Evolutionary conservation across 2,888 invertebrate species (phyloP).

Genomic region (Leptopilina drosophilae): DNA sequence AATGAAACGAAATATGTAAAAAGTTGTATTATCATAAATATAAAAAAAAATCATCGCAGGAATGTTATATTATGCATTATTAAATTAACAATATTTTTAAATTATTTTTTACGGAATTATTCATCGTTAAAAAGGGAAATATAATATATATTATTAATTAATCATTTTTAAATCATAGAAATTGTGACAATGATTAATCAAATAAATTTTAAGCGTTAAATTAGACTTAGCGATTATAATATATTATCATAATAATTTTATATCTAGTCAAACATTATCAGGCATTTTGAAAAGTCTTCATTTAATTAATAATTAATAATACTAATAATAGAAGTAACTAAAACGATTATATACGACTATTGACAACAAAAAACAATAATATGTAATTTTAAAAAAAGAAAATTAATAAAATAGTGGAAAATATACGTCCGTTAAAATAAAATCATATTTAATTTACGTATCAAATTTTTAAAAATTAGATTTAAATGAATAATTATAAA

Average conservation of each 20-base stretch:
- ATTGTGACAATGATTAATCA: slow-evolving; percentile 10
- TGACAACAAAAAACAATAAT: neutral
- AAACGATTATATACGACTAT: no score
- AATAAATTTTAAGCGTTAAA: neutral
- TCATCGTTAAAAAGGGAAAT: slow-evolving; percentile 8
- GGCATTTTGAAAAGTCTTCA: neutral
- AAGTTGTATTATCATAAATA: slow-evolving; percentile 6
- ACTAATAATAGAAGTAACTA: no score
- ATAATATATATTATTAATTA: slow-evolving; percentile 1
- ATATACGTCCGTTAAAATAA: slow-evolving; percentile 34
- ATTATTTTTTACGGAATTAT: slow-evolving; percentile 3
- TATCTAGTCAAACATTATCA: slow-evolving; percentile 20
- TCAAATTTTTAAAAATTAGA: no score
- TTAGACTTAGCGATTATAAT: no score
- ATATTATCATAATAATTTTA: neutral
- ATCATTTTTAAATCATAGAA: neutral
- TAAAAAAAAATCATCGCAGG: neutral
- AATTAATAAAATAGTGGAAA: slow-evolving; percentile 12
- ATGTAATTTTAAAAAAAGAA: neutral
- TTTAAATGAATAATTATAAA: no score
- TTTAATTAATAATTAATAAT: neutral
- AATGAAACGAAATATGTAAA: slow-evolving; percentile 27
- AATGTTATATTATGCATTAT: slow-evolving; percentile 9
- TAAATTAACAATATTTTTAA: slow-evolving; percentile 2
- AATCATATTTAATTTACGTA: neutral